Evolutionary conservation across 2,888 invertebrate species (phyloP).

Genomic region (Eremobia ochroleuca): DNA sequence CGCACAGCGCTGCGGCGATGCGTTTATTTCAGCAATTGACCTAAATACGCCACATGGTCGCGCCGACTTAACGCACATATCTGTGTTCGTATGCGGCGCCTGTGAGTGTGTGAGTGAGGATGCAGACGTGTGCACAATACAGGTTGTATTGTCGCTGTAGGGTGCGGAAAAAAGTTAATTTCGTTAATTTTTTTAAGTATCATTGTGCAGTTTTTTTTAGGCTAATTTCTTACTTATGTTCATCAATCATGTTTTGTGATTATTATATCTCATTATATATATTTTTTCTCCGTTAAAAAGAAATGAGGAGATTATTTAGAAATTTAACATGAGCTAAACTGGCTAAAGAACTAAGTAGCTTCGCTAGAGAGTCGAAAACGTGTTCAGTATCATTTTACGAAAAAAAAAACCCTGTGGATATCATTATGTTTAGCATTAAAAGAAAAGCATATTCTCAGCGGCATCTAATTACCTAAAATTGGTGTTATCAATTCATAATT

Average conservation of each 20-base stretch:
- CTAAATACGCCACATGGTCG: slow-evolving; percentile 86
- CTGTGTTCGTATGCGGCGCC: slow-evolving; percentile 67
- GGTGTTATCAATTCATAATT: neutral
- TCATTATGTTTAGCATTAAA: neutral
- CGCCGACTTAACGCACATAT: slow-evolving; percentile 77
- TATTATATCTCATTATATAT: neutral
- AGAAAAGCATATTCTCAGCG: neutral
- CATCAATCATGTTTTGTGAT: slow-evolving; percentile 6
- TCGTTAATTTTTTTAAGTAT: slow-evolving; percentile 42
- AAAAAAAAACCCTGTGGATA: neutral
- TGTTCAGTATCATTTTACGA: neutral
- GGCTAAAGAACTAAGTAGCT: neutral
- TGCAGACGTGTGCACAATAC: slow-evolving; percentile 73
- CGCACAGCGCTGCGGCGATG: slow-evolving; percentile 74
- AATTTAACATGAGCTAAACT: neutral
- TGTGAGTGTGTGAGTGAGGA: slow-evolving; percentile 66
- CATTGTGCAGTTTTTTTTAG: neutral
- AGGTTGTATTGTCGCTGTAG: slow-evolving; percentile 77
- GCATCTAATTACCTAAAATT: neutral
- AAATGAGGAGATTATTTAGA: neutral
- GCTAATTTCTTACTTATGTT: neutral
- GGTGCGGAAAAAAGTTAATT: slow-evolving; percentile 67
- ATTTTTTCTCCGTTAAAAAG: neutral
- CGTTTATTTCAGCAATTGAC: slow-evolving; percentile 89
- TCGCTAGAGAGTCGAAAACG: neutral